Conservation (phyloP, 2,797 vertebrate genomes). For the Scolopax rusticola region DNA sequence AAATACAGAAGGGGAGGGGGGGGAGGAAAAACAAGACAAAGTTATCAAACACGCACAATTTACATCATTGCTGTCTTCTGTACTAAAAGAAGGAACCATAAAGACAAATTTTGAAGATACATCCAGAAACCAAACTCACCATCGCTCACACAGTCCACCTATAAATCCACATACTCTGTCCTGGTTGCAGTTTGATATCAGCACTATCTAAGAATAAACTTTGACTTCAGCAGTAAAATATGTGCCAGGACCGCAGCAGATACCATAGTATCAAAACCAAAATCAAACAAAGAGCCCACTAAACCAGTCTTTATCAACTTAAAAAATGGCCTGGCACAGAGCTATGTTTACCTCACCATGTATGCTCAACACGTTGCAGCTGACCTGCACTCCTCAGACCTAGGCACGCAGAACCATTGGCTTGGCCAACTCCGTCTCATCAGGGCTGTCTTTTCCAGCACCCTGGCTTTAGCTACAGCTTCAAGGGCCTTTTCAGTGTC, state of each 20-base stretch:
- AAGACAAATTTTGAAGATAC: conserved; percentile 23
- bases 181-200: neutral
- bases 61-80: conserved; percentile 8
- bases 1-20: conserved; percentile 67
- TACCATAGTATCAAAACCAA: neutral
- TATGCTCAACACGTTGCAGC: neutral
- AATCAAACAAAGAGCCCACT: conserved; percentile 26
- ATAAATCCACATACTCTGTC: conserved; percentile 20
- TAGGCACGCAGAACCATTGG: neutral
- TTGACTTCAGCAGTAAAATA: conserved; percentile 39
- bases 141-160: neutral
- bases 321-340: neutral
- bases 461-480: neutral
- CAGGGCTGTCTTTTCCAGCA: neutral
- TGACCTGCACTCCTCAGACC: neutral
- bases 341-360: neutral
- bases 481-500: neutral
- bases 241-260: neutral
- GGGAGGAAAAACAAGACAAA: conserved; percentile 36
- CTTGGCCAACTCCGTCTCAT: neutral
- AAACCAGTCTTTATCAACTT: neutral
- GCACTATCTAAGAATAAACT: conserved; percentile 27
- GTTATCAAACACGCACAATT: conserved; percentile 21
- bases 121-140: conserved; percentile 2
- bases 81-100: neutral